These are phyloP conservation scores for Apomyelois bistriatella DNA, from an alignment of 2,888 invertebrate genomes.

Conservation along the genomic window DNA sequence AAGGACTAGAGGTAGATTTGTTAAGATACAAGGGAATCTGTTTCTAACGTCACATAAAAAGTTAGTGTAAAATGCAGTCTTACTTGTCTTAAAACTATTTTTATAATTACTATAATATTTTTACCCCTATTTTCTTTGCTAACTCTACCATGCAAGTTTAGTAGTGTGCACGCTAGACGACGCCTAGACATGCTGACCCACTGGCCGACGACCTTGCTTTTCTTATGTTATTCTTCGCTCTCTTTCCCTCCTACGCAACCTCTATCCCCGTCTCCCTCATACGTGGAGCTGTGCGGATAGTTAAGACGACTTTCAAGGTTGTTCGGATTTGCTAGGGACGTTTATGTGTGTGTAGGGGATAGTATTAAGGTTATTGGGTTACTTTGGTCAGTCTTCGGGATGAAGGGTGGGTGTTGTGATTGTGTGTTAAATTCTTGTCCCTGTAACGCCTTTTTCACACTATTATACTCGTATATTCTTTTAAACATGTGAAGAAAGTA, in stretches of 20 bases:
- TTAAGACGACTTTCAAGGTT: conserved; percentile 55
- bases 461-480: neutral
- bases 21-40: no score
- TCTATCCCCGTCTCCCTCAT: conserved; percentile 41
- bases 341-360: neutral
- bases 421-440: neutral
- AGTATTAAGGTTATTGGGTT: conserved; percentile 7
- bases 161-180: conserved; percentile 73
- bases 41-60: no score
- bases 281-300: conserved; percentile 51
- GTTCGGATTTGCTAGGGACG: conserved; percentile 22
- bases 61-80: no score
- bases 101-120: neutral
- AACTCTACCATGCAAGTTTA: conserved; percentile 32
- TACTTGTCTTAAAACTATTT: no score
- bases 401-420: neutral
- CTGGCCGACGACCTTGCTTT: conserved; percentile 74
- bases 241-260: conserved; percentile 38
- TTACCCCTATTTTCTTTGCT: neutral
- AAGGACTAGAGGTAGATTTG: no score
- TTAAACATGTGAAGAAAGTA: neutral
- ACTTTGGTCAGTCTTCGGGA: neutral
- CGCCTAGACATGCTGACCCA: conserved; percentile 76
- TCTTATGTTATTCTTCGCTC: conserved; percentile 71
- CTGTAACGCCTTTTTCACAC: neutral